Evolutionary conservation across 2,113 vertebrate species (phyloP).

Genomic region (Oreochromis spilurus): DNA sequence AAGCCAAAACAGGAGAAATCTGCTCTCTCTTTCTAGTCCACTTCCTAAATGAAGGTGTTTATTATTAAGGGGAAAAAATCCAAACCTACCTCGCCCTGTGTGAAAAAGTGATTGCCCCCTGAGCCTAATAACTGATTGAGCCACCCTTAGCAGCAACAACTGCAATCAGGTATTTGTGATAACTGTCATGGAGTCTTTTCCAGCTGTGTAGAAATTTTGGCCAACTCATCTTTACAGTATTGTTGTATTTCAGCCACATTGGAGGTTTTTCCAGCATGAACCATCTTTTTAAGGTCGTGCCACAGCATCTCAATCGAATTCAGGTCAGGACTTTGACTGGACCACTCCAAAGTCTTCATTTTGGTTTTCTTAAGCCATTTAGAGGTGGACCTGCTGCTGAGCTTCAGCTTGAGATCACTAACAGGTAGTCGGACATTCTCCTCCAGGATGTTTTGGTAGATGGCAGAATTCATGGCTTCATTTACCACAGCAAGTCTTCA

Average conservation of each 20-base stretch:
- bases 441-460: neutral
- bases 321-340: neutral
- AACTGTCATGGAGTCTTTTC: neutral
- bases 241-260: neutral
- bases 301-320: neutral
- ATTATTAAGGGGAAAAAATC: neutral
- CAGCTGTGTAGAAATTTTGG: neutral
- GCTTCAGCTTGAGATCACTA: neutral
- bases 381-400: neutral
- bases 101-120: accelerated
- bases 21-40: neutral
- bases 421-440: neutral
- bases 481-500: neutral
- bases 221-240: neutral
- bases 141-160: neutral
- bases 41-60: neutral
- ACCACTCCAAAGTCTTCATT: neutral
- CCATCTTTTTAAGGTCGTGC: neutral
- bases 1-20: neutral
- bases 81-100: neutral
- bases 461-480: neutral
- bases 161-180: neutral
- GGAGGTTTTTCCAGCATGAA: neutral
- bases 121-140: neutral
- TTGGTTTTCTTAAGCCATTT: neutral